phyloP scores from a whole-genome alignment of 2,113 vertebrate species.

The Gymnocephalus cernua region DNA sequence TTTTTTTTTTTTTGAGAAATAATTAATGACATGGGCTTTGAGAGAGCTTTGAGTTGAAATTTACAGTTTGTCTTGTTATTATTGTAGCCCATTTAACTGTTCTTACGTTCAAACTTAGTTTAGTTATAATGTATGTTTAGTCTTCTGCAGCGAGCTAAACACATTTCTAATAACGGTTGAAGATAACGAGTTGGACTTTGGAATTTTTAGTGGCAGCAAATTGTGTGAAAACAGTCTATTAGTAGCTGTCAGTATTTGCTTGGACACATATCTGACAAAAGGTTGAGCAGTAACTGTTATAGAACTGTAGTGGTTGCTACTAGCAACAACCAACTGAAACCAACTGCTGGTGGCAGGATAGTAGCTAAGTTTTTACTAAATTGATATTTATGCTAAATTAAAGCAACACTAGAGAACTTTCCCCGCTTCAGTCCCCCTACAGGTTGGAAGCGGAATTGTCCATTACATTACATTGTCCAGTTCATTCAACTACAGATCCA shows the following conservation, averaged over 20 bases:
- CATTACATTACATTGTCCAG: too few relatives aligned
- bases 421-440: too few relatives aligned
- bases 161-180: background rate
- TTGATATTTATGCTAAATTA: too few relatives aligned
- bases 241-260: background rate
- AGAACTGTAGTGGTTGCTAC: too few relatives aligned
- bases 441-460: too few relatives aligned
- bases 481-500: too few relatives aligned
- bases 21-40: constrained; percentile 34
- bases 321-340: too few relatives aligned
- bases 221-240: background rate
- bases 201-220: background rate
- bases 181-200: background rate
- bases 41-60: constrained; percentile 31
- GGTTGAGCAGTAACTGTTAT: background rate
- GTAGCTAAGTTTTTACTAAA: too few relatives aligned
- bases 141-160: background rate
- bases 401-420: too few relatives aligned
- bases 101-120: constrained; percentile 1
- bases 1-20: constrained; percentile 20
- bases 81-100: background rate
- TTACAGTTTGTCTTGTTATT: constrained; percentile 2
- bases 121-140: background rate
- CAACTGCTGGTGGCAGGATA: too few relatives aligned
- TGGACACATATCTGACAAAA: background rate